Base-by-base conservation (phyloP, 1,140 invertebrate species). In the Hirudo medicinalis region DNA sequence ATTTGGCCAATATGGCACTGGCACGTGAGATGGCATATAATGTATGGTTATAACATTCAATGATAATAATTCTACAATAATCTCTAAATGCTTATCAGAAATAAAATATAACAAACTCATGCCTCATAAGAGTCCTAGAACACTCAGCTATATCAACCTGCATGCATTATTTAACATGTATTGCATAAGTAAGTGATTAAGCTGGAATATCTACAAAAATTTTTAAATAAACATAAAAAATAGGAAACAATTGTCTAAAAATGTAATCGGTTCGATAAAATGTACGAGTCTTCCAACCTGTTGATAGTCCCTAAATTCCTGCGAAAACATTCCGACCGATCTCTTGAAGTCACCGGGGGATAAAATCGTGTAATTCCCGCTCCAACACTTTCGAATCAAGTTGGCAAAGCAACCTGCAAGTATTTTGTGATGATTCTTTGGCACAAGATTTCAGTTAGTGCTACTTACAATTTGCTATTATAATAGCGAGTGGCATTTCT, bases 361-460 rank as follows among this genome's bases (percentile, higher is more conserved):
- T 5, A 88, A 80, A 55, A 86, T 82, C 32, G 83, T 83, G 72
- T 82, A 86, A 55, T 83, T 80, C 0, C 87, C 87, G 76, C 85
- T 85, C 87, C 87, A 89, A 77, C 87, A 85, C 79, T 86, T 85
- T 43, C 82, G 82, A 27, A 87, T 80, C 17, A 89, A 80, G 22
- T 80, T 78, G 63, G 86, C 84, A 77, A 88, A 87, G 60, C 67
- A 69, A 69, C 22, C 32, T 69, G 32, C 11, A 69, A 32, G 2
- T 17, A 22, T 17, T 15, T 22, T 68, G 4, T 43, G 11, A n/a
- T 32, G 5, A 68, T 68, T 68, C 20, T 5, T 8, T 32, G 32
- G 11, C 29, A n/a, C 67, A 36, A 36, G 32, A 36, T 36, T 36
- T 36, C 32, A 36, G 6, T 36, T 36, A 36, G 32, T 20, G 25